Evolutionary conservation across 2,888 invertebrate species (phyloP).

Genomic region (Andrena marginata): DNA sequence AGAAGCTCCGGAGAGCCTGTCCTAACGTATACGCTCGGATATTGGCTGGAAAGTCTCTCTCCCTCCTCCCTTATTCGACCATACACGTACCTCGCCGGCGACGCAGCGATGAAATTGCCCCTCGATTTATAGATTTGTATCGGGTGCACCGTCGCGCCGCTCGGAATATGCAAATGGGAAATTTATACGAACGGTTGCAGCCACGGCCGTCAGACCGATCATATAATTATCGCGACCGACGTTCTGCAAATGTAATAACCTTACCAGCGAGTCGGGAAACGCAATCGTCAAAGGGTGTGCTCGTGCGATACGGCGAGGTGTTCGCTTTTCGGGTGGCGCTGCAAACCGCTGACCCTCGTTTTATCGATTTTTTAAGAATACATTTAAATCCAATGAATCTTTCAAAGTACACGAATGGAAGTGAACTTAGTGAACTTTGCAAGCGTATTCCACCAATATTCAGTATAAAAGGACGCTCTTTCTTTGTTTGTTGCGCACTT

Average conservation of each 20-base stretch:
- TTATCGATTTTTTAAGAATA: too few species aligned
- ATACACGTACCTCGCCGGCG: background rate
- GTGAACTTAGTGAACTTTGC: too few species aligned
- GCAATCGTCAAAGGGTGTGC: background rate
- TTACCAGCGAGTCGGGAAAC: background rate
- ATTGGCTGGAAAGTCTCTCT: slow-evolving; percentile 10
- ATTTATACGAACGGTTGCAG: background rate
- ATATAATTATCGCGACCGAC: background rate
- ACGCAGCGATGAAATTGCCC: slow-evolving; percentile 17
- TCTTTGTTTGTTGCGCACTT: too few species aligned
- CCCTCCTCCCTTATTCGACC: background rate
- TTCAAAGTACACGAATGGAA: too few species aligned
- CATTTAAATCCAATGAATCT: too few species aligned
- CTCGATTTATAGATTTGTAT: slow-evolving; percentile 8
- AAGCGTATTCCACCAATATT: too few species aligned
- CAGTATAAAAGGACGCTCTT: too few species aligned
- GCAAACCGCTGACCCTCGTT: too few species aligned
- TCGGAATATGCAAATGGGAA: slow-evolving; percentile 8
- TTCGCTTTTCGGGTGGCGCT: too few species aligned
- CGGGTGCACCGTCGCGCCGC: background rate
- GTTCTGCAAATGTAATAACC: background rate
- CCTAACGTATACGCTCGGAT: slow-evolving; percentile 4
- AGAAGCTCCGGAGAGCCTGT: slow-evolving; percentile 1
- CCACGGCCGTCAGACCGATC: background rate
- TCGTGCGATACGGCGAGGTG: too few species aligned